phyloP scores from a whole-genome alignment of 2,113 vertebrate genomes.

The Clinocottus analis region DNA sequence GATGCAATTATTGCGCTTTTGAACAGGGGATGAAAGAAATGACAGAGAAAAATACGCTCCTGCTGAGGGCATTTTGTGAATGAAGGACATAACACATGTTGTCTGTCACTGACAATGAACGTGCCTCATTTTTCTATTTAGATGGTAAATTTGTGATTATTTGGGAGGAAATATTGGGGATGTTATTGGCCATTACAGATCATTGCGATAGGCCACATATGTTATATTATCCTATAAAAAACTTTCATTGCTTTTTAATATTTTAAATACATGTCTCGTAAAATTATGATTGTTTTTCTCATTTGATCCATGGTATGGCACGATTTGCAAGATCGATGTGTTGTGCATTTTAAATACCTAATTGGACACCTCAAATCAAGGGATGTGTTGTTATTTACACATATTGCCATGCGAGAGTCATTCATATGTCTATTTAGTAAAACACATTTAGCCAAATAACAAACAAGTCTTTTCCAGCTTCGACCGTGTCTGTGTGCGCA shows the following conservation, averaged over 20 bases:
- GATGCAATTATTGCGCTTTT: not conserved
- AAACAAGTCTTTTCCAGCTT: not conserved
- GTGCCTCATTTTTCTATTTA: not conserved
- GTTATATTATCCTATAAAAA: not conserved
- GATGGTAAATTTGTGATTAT: not conserved
- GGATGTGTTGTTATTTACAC: too few relatives aligned
- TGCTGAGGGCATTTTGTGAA: not conserved
- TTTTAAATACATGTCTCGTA: not conserved
- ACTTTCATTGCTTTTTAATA: not conserved
- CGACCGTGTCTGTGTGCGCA: conserved; percentile 34
- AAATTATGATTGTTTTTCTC: not conserved
- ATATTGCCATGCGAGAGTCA: not conserved
- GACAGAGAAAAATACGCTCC: not conserved
- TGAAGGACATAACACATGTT: not conserved
- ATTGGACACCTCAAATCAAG: not conserved
- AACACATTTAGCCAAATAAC: not conserved
- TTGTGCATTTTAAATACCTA: not conserved
- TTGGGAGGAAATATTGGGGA: too few relatives aligned
- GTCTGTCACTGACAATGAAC: not conserved
- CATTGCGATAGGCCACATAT: not conserved
- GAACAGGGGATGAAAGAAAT: not conserved
- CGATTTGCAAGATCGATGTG: not conserved
- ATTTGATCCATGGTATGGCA: not conserved
- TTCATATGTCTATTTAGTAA: not conserved
- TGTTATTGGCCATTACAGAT: too few relatives aligned